Evolutionary conservation across 2,797 vertebrate genomes (phyloP).

Genomic region (Merluccius polli): DNA sequence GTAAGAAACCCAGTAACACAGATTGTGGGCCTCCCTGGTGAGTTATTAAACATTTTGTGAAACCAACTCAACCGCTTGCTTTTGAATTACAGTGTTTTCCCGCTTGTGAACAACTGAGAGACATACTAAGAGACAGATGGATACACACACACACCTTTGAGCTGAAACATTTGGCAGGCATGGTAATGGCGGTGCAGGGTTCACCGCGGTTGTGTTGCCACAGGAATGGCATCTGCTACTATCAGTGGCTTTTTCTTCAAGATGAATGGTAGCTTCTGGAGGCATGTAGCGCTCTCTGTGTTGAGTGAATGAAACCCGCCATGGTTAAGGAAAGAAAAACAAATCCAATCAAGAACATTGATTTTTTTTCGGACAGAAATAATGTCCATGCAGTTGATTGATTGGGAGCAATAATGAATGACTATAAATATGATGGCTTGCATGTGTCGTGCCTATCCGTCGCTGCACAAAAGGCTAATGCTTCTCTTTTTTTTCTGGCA

Average conservation of each 20-base stretch:
- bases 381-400: constrained; percentile 44
- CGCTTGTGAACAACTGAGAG: background rate
- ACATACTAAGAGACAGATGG: background rate
- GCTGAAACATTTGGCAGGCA: background rate
- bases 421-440: constrained; percentile 44
- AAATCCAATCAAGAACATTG: constrained; percentile 61
- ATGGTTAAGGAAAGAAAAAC: constrained; percentile 56
- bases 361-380: constrained; percentile 67
- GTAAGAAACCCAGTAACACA: no score
- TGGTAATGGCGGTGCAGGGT: background rate
- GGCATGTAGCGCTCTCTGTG: constrained; percentile 33
- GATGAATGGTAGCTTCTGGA: constrained; percentile 49
- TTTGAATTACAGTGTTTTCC: background rate
- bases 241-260: constrained; percentile 35
- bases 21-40: no score
- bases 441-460: background rate
- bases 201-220: background rate
- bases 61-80: background rate
- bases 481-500: background rate
- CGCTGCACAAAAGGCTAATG: background rate
- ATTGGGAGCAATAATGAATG: constrained; percentile 50
- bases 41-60: no score
- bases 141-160: background rate
- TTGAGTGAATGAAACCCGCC: constrained; percentile 60
- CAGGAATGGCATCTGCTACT: background rate